Percentiles rank a stretch among this genome's conserved stretches.
Evolutionary conservation across 2,113 vertebrate genomes (phyloP).

Genomic region (Hylia prasina): DNA sequence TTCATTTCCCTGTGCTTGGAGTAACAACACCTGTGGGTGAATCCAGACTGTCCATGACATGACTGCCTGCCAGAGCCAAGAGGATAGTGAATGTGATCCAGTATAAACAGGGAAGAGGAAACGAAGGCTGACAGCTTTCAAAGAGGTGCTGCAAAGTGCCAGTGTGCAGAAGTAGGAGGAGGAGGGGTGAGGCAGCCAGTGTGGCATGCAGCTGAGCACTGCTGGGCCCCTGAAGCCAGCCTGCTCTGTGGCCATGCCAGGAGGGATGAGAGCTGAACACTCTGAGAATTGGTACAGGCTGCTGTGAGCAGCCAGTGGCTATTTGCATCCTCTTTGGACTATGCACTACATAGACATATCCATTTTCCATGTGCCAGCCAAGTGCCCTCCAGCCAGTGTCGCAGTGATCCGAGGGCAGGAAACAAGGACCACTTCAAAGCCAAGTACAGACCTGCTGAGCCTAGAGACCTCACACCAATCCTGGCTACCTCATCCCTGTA

Average conservation of each 20-base stretch:
- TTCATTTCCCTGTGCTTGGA: neutral
- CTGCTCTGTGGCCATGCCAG: neutral
- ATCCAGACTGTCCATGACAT: neutral
- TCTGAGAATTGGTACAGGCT: neutral
- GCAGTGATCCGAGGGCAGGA: neutral
- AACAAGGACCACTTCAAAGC: neutral
- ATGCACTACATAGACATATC: rapidly evolving
- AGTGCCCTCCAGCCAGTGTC: neutral
- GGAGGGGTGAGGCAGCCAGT: neutral
- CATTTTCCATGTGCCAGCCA: neutral
- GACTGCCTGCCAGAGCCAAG: neutral
- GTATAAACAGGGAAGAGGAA: neutral
- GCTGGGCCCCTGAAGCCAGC: neutral
- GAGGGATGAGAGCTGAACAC: neutral
- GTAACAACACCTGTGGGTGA: neutral
- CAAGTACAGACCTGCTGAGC: neutral
- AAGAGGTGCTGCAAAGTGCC: neutral
- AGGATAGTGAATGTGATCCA: slow-evolving; percentile 1
- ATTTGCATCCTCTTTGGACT: neutral
- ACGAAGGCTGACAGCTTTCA: neutral
- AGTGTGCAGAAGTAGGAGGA: neutral
- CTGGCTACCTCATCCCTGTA: neutral
- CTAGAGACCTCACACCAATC: neutral
- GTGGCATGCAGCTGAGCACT: rapidly evolving
- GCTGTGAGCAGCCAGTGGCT: neutral